Evolutionary conservation across 1,140 invertebrate species (phyloP), one percentile per base, ranked within the genome.

Genomic region (Saccostrea glomerata): DNA sequence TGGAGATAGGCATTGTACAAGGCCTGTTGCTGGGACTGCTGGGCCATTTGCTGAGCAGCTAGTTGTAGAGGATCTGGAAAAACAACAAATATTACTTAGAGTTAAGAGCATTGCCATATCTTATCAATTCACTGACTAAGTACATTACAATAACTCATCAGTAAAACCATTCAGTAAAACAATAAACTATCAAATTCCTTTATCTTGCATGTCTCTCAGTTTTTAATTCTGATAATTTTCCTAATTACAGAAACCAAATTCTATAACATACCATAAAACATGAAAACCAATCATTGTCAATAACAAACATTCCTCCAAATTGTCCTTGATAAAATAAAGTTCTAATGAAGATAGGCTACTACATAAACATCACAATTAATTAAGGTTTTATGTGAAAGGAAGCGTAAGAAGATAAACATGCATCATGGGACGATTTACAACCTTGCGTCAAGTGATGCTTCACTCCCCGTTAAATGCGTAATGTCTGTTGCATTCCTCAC

Each of bases 21-120:
- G 1, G 92, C 93, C 56, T 93, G 93, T 88, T 93, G 92, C 60
- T 92, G 91, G 11, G 66, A 56, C 58, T 91, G 90, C 58, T 93
- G 92, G 63, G 87, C 87, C 77, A 91, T 92, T 87, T 91, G 89
- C 56, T 91, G 91, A 60, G 89, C 83, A 47, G 88, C 88, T 36
- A 89, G 47, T 54, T 91, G 90, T 84, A 87, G 89, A 23, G 84
- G 84, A 85, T 85, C 84, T 85, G 56, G 11, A 85, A 85, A 15
- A 84, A 11, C 55, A 84, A 54, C 17, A 47, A 6, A n/a, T n/a
- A n/a, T n/a, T n/a, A n/a, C n/a, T 47, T 47, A 6, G 40, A 47
- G 40, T 47, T 47, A 6, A 3, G 40, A 3, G 40, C 6, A 47
- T 47, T 2, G 40, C 40, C 40, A 6, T 3, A 47, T 47, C 6